Evolutionary conservation across 2,888 invertebrate species (phyloP).

Genomic region (Anarsia innoxiella): DNA sequence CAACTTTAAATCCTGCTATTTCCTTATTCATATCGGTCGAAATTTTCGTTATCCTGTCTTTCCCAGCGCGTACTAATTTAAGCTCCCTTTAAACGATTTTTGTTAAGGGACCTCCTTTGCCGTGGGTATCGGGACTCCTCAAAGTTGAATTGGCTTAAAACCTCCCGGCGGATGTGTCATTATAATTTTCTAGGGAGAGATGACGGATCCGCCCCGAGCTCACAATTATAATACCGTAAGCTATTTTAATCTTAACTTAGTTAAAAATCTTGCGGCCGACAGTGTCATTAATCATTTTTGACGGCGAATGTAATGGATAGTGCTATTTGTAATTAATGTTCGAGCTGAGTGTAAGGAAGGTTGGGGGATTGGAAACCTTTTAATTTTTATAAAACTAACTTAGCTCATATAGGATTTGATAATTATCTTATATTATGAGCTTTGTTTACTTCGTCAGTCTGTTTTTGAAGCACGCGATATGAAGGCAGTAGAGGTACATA

Average conservation of each 20-base stretch:
- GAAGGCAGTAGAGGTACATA: too few species aligned
- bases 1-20: too few species aligned
- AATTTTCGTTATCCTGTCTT: conserved; percentile 4
- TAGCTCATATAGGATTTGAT: too few species aligned
- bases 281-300: conserved; percentile 72
- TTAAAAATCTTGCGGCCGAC: conserved; percentile 73
- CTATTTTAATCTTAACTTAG: conserved; percentile 75
- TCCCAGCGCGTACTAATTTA: conserved; percentile 9
- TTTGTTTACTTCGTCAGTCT: too few species aligned
- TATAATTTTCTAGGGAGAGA: conserved; percentile 70
- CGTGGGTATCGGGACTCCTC: conserved; percentile 46
- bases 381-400: too few species aligned
- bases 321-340: conserved; percentile 34
- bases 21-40: too few species aligned
- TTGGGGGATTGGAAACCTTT: too few species aligned
- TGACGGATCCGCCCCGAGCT: conserved; percentile 67
- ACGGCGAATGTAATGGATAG: conserved; percentile 66
- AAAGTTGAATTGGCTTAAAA: conserved; percentile 69
- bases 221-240: conserved; percentile 66
- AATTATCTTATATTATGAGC: too few species aligned
- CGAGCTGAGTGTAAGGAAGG: too few species aligned
- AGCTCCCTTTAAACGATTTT: conserved; percentile 20
- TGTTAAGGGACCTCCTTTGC: conserved; percentile 33
- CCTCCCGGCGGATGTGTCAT: conserved; percentile 71
- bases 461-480: too few species aligned